Conservation (phyloP, 2,113 vertebrate genomes). For the Siphamia tubifer region DNA sequence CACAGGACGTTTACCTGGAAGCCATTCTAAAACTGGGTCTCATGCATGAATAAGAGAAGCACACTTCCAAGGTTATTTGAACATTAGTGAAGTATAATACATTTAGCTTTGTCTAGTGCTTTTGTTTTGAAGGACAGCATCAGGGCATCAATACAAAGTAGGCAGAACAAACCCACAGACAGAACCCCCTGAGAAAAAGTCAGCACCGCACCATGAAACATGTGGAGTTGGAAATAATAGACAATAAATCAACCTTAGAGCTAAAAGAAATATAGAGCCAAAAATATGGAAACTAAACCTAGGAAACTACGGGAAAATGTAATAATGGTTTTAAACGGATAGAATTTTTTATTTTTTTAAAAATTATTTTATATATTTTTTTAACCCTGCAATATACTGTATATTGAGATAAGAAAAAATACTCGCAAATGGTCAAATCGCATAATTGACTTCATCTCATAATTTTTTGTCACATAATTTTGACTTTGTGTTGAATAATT, state of each 20-base stretch:
- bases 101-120: neutral
- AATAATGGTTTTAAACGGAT: too few relatives aligned
- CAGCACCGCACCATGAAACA: too few relatives aligned
- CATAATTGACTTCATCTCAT: too few relatives aligned
- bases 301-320: neutral
- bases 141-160: conserved; percentile 1
- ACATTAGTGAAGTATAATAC: neutral
- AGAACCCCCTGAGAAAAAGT: too few relatives aligned
- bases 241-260: neutral
- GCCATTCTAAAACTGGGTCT: neutral
- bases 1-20: neutral
- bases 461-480: too few relatives aligned
- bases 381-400: too few relatives aligned
- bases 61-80: neutral
- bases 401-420: too few relatives aligned
- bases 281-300: neutral
- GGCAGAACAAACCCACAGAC: too few relatives aligned
- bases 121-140: neutral
- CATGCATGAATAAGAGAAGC: neutral
- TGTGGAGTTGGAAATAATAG: conserved; percentile 2
- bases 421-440: too few relatives aligned
- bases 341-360: too few relatives aligned
- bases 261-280: neutral
- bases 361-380: too few relatives aligned
- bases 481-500: too few relatives aligned